Percentiles rank a stretch among this genome's conserved stretches.
Evolutionary conservation across 2,797 vertebrate species (phyloP).

Genomic region (Oryzias dopingdopingensis): DNA sequence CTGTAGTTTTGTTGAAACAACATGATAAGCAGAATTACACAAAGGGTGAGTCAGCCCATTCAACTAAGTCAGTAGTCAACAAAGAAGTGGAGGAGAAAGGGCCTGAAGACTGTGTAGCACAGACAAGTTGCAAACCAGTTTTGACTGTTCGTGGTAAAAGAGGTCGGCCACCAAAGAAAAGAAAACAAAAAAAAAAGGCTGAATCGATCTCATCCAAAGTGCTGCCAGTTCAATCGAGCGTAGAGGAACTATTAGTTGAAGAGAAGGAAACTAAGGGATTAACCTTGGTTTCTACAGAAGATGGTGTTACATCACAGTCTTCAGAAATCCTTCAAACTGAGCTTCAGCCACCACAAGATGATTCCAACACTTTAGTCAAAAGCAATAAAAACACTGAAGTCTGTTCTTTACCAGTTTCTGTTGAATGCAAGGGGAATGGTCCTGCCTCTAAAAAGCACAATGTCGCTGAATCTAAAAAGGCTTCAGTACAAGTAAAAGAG

Average conservation of each 20-base stretch:
- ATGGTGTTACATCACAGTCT: neutral
- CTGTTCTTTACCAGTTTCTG: slow-evolving; percentile 4
- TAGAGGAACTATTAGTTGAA: neutral
- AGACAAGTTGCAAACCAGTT: neutral
- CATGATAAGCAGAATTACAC: neutral
- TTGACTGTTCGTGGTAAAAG: slow-evolving; percentile 5
- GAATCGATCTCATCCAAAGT: neutral
- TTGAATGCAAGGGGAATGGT: slow-evolving; percentile 2
- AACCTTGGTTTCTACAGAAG: neutral
- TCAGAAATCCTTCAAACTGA: neutral
- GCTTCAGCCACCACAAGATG: neutral
- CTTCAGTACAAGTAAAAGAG: neutral
- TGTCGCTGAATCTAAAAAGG: neutral
- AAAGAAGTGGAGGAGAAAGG: slow-evolving; percentile 5
- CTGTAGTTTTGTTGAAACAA: neutral
- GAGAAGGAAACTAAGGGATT: neutral
- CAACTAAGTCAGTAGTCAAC: neutral
- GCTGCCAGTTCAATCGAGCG: neutral
- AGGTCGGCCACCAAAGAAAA: slow-evolving; percentile 43
- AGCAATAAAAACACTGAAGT: neutral
- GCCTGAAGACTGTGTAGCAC: neutral
- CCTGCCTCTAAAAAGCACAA: slow-evolving; percentile 9
- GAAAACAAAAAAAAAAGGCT: slow-evolving; percentile 4
- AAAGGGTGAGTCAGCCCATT: slow-evolving; percentile 2
- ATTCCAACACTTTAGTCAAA: neutral